A percentile compares a stretch with the other conserved stretches of the same genome.
These are phyloP conservation scores for Phyllotreta cruciferae DNA, from an alignment of 2,888 invertebrate genomes.

Conservation along the genomic window DNA sequence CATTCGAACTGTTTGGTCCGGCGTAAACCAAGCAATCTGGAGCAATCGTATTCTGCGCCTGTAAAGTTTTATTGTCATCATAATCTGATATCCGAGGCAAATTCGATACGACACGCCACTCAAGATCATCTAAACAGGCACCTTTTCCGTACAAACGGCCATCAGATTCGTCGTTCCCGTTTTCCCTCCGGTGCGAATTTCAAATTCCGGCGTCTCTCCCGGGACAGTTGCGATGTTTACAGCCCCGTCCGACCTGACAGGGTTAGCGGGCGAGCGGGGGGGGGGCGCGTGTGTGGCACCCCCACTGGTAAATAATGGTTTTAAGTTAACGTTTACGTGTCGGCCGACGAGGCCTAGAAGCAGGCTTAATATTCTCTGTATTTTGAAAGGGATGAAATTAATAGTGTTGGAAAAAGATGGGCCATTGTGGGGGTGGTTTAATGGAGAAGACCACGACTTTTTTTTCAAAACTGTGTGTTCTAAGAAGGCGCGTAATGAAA, in stretches of 20 bases:
- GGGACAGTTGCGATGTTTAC: constrained; percentile 10
- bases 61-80: no score
- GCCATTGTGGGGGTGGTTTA: no score
- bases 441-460: no score
- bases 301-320: constrained; percentile 3
- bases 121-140: no score
- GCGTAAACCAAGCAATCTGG: not conserved
- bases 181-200: constrained; percentile 7
- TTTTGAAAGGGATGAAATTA: not conserved
- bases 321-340: constrained; percentile 9
- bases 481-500: no score
- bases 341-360: not conserved
- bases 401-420: no score
- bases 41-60: no score
- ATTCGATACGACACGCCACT: no score
- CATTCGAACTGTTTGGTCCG: no score
- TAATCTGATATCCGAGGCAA: no score
- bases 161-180: not conserved
- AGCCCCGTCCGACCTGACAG: constrained; percentile 4
- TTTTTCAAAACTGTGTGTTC: no score
- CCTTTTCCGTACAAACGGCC: no score
- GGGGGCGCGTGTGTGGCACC: not conserved
- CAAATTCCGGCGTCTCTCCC: not conserved
- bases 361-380: not conserved
- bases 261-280: not conserved